Percentiles rank a stretch among this genome's conserved stretches.
phyloP scores from a whole-genome alignment of 2,888 invertebrate species.

The Scaptodrosophila latifasciaeformis region DNA sequence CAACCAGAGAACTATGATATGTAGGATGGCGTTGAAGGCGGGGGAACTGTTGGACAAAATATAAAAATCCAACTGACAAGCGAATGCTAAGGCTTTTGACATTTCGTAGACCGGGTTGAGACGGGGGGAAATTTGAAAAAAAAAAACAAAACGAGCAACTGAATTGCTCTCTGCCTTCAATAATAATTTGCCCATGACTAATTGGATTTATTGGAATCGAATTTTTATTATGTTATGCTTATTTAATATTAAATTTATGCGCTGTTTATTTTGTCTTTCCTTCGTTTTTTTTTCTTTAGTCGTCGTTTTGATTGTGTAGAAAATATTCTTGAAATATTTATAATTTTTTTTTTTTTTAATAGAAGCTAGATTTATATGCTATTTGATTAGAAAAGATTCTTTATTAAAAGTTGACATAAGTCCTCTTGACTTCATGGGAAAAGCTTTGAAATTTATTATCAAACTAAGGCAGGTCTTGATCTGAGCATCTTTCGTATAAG shows the following conservation, averaged over 20 bases:
- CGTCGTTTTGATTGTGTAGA: constrained; percentile 13
- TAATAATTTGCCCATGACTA: constrained; percentile 72
- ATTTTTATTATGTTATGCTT: constrained; percentile 70
- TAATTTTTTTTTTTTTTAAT: too few species aligned
- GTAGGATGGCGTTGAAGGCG: not conserved
- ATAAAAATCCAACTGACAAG: too few species aligned
- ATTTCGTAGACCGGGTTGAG: too few species aligned
- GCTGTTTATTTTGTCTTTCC: constrained; percentile 53
- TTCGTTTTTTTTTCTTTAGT: constrained; percentile 15
- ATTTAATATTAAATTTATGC: constrained; percentile 63
- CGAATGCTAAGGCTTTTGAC: too few species aligned
- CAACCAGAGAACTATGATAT: constrained; percentile 7
- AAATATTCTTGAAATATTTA: too few species aligned
- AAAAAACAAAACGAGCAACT: not conserved
- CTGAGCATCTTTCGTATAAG: too few species aligned
- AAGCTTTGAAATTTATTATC: too few species aligned
- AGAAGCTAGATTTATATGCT: too few species aligned
- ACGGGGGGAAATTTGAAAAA: constrained; percentile 14
- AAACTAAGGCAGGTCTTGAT: too few species aligned
- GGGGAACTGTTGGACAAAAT: not conserved
- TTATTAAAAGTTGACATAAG: too few species aligned
- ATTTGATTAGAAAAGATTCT: too few species aligned
- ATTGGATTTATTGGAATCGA: constrained; percentile 72
- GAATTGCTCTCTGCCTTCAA: constrained; percentile 50
- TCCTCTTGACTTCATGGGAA: too few species aligned